These are phyloP conservation scores for Perodicticus potto DNA, from an alignment of 2,797 vertebrate genomes.

Conservation along the genomic window DNA sequence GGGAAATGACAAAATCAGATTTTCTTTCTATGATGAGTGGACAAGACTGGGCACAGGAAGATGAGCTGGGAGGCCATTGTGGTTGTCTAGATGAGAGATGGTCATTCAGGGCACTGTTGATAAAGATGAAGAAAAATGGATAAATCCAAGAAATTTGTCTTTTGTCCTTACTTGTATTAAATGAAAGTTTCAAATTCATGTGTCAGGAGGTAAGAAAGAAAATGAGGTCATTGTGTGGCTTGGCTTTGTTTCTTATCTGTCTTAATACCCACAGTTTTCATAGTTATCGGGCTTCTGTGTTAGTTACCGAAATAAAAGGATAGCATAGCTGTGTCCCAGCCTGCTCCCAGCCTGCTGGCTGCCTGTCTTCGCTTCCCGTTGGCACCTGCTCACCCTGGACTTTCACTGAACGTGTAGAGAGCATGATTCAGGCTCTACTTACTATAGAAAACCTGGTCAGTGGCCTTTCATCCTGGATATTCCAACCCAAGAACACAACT, in stretches of 20 bases:
- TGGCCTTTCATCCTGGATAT: neutral
- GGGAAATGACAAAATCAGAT: neutral
- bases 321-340: neutral
- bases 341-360: too few species aligned
- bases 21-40: neutral
- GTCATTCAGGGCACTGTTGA: neutral
- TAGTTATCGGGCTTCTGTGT: neutral
- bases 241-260: neutral
- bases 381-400: neutral
- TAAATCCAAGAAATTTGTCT: neutral
- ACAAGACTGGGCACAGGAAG: neutral
- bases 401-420: neutral
- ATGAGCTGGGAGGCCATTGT: neutral
- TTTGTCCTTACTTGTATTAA: slow-evolving; percentile 4
- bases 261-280: neutral
- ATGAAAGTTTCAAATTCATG: neutral
- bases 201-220: neutral
- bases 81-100: neutral
- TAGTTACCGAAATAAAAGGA: neutral
- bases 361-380: neutral
- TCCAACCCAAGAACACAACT: neutral
- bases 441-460: neutral
- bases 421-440: neutral
- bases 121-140: neutral
- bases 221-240: neutral